Evolutionary conservation across 2,888 invertebrate species (phyloP).

Genomic region (Noctua janthe): DNA sequence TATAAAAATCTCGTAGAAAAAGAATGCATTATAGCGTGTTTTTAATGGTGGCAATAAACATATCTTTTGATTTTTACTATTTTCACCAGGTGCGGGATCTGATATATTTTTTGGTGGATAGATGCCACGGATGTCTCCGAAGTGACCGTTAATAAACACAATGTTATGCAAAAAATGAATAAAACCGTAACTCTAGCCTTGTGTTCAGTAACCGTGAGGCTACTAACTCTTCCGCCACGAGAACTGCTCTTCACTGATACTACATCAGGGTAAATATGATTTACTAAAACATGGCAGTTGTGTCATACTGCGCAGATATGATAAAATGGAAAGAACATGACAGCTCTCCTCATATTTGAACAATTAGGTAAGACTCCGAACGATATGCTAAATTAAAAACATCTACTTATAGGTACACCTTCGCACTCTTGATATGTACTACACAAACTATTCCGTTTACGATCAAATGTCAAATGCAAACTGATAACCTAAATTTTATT

Average conservation of each 20-base stretch:
- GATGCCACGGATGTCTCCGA: slow-evolving; percentile 11
- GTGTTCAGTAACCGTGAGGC: slow-evolving; percentile 76
- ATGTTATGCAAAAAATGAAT: slow-evolving; percentile 42
- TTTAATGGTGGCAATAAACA: slow-evolving; percentile 20
- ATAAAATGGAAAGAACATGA: slow-evolving; percentile 21
- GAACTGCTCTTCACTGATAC: slow-evolving; percentile 44
- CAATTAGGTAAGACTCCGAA: slow-evolving; percentile 25
- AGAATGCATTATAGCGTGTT: slow-evolving; percentile 13
- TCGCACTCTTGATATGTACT: slow-evolving; percentile 5
- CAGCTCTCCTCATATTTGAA: slow-evolving; percentile 28
- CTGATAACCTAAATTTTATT: slow-evolving; percentile 8
- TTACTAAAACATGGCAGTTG: slow-evolving; percentile 1
- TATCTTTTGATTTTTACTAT: background rate
- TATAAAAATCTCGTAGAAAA: slow-evolving; percentile 56
- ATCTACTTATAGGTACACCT: background rate
- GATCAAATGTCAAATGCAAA: slow-evolving; percentile 8
- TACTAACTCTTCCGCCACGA: slow-evolving; percentile 50
- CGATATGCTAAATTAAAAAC: slow-evolving; percentile 19
- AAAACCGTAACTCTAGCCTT: slow-evolving; percentile 67
- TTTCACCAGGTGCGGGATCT: background rate
- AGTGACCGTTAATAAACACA: slow-evolving; percentile 25
- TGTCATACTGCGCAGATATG: slow-evolving; percentile 26
- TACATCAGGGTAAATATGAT: slow-evolving; percentile 13
- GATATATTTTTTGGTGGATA: background rate
- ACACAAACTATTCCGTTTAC: slow-evolving; percentile 8